Conservation (phyloP, 2,888 invertebrate species). For the Nemotelus pantherinus region DNA sequence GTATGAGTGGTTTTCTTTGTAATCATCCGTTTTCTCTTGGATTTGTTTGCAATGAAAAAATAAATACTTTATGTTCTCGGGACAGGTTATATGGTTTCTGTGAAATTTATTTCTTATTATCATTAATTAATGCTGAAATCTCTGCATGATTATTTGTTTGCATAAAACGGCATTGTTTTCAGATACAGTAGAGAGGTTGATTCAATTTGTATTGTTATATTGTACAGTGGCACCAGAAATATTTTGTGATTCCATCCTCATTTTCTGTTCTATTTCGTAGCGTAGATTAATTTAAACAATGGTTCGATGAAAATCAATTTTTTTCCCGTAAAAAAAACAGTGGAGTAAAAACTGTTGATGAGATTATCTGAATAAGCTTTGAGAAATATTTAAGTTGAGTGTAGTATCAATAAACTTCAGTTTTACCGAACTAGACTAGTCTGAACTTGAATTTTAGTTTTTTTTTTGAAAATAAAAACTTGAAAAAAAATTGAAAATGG, state of each 20-base stretch:
- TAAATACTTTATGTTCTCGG: slow-evolving; percentile 41
- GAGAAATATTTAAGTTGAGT: too few species aligned
- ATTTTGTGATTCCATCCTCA: slow-evolving; percentile 36
- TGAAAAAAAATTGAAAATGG: slow-evolving; percentile 25
- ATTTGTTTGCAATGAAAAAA: slow-evolving; percentile 48
- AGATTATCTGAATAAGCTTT: too few species aligned
- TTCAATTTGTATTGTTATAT: slow-evolving; percentile 33
- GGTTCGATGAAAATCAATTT: too few species aligned
- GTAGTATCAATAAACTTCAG: too few species aligned
- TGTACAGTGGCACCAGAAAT: slow-evolving; percentile 27
- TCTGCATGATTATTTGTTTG: slow-evolving; percentile 4
- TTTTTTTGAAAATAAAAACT: background rate
- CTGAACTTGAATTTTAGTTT: too few species aligned
- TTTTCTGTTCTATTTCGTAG: background rate
- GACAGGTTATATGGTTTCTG: slow-evolving; percentile 4
- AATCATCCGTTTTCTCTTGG: slow-evolving; percentile 46
- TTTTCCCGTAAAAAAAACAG: too few species aligned
- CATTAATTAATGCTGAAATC: slow-evolving; percentile 35
- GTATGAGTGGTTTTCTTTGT: slow-evolving; percentile 45
- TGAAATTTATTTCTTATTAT: background rate
- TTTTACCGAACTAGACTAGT: too few species aligned
- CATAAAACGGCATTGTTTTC: slow-evolving; percentile 38
- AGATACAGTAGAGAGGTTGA: slow-evolving; percentile 38
- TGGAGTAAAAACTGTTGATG: too few species aligned
- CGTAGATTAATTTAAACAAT: background rate